Percentiles rank a stretch among this genome's conserved stretches.
Conservation (phyloP, 2,888 invertebrate species). For the Xylota segnis region DNA sequence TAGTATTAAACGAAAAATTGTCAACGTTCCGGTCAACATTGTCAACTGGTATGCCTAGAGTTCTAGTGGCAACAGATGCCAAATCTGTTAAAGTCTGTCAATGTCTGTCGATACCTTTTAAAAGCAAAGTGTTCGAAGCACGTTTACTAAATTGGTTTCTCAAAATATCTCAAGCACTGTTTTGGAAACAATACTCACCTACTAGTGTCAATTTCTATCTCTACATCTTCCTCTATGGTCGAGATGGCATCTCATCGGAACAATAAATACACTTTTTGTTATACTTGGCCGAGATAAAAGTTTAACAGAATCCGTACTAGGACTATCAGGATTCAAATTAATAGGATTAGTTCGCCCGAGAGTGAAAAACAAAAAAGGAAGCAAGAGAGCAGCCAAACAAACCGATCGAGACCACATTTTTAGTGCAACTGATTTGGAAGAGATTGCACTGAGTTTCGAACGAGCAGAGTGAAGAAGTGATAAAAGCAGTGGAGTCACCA, state of each 20-base stretch:
- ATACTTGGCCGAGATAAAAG: background rate
- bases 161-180: no score
- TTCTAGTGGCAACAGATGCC: no score
- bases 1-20: no score
- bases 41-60: no score
- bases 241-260: constrained; percentile 1
- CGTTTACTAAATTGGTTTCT: no score
- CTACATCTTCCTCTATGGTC: constrained; percentile 41
- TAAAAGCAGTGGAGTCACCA: no score
- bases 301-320: background rate
- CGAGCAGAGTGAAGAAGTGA: no score
- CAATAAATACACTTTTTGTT: constrained; percentile 14
- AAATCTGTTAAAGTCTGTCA: no score
- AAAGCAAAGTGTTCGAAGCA: no score
- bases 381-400: background rate
- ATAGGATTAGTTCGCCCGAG: background rate
- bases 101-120: no score
- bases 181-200: background rate
- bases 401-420: background rate
- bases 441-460: background rate
- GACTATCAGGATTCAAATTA: background rate
- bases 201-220: background rate
- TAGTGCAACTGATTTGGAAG: background rate
- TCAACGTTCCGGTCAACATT: no score
- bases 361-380: background rate